phyloP scores from a whole-genome alignment of 2,113 vertebrate species.

The Notothenia coriiceps region DNA sequence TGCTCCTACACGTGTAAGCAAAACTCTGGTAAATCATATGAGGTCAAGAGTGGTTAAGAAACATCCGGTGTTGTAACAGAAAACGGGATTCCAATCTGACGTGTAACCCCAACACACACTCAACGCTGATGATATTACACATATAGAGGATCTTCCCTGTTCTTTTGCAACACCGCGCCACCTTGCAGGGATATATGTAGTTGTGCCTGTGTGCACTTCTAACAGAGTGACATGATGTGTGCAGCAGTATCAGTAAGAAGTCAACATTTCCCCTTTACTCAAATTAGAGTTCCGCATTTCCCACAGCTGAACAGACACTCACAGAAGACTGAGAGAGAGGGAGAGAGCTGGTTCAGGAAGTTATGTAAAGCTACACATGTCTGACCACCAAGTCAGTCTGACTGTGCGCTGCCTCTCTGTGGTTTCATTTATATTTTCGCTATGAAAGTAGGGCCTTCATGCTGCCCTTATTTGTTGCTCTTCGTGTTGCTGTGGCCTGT shows the following conservation, averaged over 20 bases:
- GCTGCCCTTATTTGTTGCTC: not conserved
- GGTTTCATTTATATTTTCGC: conserved; percentile 1
- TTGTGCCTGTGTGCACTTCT: not conserved
- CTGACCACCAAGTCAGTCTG: conserved; percentile 23
- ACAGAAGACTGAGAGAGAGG: conserved; percentile 13
- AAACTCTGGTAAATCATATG: conserved; percentile 71
- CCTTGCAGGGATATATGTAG: not conserved
- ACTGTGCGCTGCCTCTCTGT: not conserved
- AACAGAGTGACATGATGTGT: conserved; percentile 30
- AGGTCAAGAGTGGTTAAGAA: conserved; percentile 54
- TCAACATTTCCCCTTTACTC: conserved; percentile 75
- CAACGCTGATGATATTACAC: conserved; percentile 20
- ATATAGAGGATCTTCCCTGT: conserved; percentile 30
- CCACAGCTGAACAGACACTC: conserved; percentile 43
- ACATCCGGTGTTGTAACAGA: conserved; percentile 52
- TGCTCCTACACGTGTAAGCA: conserved; percentile 24
- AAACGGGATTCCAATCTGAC: conserved; percentile 24
- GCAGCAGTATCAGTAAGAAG: conserved; percentile 57
- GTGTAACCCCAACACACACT: not conserved
- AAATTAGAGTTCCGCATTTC: conserved; percentile 76
- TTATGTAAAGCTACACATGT: conserved; percentile 50
- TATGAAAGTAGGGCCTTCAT: not conserved
- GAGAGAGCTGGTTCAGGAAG: conserved; percentile 59
- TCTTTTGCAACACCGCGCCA: not conserved
- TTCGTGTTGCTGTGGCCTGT: not conserved